These are phyloP conservation scores for Megalurothrips usitatus DNA, from an alignment of 2,888 invertebrate genomes.

Conservation along the genomic window DNA sequence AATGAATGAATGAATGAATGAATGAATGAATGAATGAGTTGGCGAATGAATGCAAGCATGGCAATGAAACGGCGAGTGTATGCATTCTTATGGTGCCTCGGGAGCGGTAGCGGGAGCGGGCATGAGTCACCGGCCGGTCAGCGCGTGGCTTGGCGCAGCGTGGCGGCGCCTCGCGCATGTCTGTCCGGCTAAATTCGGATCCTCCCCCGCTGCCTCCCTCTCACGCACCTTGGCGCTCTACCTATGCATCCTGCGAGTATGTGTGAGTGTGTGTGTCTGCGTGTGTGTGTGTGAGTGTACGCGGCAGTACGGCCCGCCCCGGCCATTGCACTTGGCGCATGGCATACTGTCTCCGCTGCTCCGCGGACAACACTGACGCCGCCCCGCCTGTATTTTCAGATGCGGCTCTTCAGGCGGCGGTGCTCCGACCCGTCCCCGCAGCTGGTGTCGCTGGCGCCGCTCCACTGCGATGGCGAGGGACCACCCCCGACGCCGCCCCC, in stretches of 20 bases:
- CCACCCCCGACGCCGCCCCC: constrained; percentile 36
- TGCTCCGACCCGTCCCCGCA: constrained; percentile 56
- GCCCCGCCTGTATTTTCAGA: constrained; percentile 38
- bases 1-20: too few species aligned
- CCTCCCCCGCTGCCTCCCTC: neutral
- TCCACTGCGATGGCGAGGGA: constrained; percentile 42
- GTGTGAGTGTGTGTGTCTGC: too few species aligned
- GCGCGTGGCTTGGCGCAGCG: neutral
- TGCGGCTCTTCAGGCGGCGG: constrained; percentile 54
- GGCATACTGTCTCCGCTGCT: too few species aligned
- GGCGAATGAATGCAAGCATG: too few species aligned
- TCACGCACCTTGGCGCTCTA: neutral
- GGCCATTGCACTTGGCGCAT: neutral
- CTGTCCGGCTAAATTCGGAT: neutral
- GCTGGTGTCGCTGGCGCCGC: constrained; percentile 52
- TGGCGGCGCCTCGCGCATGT: neutral
- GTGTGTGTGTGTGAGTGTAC: too few species aligned
- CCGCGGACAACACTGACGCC: too few species aligned
- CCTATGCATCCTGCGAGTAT: neutral
- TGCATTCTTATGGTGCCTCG: too few species aligned
- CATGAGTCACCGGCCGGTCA: too few species aligned
- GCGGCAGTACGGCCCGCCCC: neutral
- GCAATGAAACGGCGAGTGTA: too few species aligned
- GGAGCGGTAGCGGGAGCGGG: too few species aligned
- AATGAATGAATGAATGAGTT: too few species aligned